phyloP scores from a whole-genome alignment of 2,888 invertebrate species.

The Hecatera dysodea region DNA sequence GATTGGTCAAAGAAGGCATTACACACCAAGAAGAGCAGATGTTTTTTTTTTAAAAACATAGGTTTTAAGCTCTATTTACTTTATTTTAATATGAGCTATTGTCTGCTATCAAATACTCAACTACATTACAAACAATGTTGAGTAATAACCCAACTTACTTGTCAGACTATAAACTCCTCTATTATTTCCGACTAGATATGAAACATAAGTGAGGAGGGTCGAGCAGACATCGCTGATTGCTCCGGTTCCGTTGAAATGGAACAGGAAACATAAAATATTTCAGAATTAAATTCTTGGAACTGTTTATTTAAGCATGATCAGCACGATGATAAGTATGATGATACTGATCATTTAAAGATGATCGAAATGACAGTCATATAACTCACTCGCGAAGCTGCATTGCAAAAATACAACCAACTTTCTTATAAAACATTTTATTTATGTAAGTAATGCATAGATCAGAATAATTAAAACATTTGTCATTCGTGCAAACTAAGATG shows the following conservation, averaged over 20 bases:
- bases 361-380: no score
- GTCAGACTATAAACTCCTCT: conserved; percentile 29
- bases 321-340: no score
- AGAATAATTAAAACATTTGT: no score
- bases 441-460: no score
- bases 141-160: conserved; percentile 28
- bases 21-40: no score
- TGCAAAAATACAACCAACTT: no score
- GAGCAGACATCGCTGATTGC: conserved; percentile 23
- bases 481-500: neutral
- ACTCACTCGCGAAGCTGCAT: no score
- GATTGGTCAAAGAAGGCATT: no score
- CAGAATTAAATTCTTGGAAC: neutral
- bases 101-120: conserved; percentile 16
- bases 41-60: no score
- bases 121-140: conserved; percentile 9
- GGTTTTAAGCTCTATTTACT: no score
- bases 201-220: conserved; percentile 51
- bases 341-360: no score
- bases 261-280: conserved; percentile 5
- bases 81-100: neutral
- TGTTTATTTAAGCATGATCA: neutral
- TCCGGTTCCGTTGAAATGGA: neutral
- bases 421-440: no score
- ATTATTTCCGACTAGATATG: conserved; percentile 42